phyloP scores from a whole-genome alignment of 2,888 invertebrate species.

The Heteromyza rotundicornis region DNA sequence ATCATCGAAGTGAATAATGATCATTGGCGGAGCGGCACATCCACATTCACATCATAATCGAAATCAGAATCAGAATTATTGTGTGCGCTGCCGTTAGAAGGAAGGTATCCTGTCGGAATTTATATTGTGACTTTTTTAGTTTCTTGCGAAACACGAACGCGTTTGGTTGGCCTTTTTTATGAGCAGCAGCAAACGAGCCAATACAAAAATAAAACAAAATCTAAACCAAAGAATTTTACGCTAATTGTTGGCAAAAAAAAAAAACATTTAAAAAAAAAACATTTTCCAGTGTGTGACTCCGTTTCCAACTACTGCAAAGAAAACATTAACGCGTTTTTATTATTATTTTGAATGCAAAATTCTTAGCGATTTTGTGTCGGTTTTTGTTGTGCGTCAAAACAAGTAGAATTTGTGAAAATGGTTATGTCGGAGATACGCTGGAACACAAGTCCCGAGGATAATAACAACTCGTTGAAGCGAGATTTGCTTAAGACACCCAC shows the following conservation, averaged over 20 bases:
- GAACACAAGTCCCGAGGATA: slow-evolving; percentile 61
- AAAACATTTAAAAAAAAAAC: slow-evolving; percentile 16
- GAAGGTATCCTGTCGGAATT: slow-evolving; percentile 40
- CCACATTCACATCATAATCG: background rate
- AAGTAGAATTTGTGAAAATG: slow-evolving; percentile 52
- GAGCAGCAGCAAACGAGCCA: slow-evolving; percentile 14
- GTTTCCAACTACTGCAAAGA: background rate
- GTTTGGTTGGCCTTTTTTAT: slow-evolving; percentile 48
- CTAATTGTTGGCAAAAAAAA: background rate
- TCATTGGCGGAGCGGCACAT: too few species aligned
- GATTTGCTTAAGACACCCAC: slow-evolving; percentile 57
- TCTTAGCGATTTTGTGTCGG: too few species aligned
- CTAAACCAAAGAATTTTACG: slow-evolving; percentile 18
- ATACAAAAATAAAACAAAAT: slow-evolving; percentile 17
- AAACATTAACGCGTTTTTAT: too few species aligned
- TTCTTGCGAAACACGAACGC: slow-evolving; percentile 61
- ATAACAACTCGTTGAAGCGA: slow-evolving; percentile 60
- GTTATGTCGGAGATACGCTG: slow-evolving; percentile 64
- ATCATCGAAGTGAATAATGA: too few species aligned
- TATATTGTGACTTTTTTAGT: slow-evolving; percentile 49
- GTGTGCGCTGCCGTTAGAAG: slow-evolving; percentile 3
- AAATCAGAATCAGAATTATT: background rate
- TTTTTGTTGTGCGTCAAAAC: too few species aligned
- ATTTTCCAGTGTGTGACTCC: background rate
- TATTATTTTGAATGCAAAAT: too few species aligned